Conservation (phyloP, 64 coral and sea anemone species). For the Actinia equina region DNA sequence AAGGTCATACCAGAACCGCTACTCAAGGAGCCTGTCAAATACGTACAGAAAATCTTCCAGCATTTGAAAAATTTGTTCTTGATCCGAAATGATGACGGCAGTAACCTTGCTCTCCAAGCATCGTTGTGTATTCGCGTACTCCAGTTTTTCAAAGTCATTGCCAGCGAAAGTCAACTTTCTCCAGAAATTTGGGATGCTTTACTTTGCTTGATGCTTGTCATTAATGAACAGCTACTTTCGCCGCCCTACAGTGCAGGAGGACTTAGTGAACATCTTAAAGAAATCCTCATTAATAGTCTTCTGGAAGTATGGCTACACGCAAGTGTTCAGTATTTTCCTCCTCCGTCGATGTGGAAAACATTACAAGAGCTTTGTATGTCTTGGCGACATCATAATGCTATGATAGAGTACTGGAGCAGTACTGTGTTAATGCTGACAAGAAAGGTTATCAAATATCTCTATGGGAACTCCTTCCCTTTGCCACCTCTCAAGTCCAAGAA, state of each 20-base stretch:
- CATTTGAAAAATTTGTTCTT: slow-evolving; percentile 94
- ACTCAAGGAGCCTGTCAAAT: slow-evolving; percentile 72
- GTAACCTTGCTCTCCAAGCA: slow-evolving; percentile 89
- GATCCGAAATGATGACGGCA: slow-evolving; percentile 38
- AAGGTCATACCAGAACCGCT: slow-evolving; percentile 77
- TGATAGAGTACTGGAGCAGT: slow-evolving; percentile 90
- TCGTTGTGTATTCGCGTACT: slow-evolving; percentile 92
- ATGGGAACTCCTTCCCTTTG: slow-evolving; percentile 72
- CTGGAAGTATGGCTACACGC: slow-evolving; percentile 96
- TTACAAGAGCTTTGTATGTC: slow-evolving; percentile 89
- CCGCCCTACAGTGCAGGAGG: slow-evolving; percentile 79
- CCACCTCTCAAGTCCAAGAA: slow-evolving; percentile 59
- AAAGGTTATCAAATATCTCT: slow-evolving; percentile 79
- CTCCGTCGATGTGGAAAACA: slow-evolving; percentile 93
- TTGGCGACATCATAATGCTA: slow-evolving; percentile 87
- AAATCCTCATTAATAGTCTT: slow-evolving; percentile 77
- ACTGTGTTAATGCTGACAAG: slow-evolving; percentile 80
- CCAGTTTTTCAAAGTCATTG: slow-evolving; percentile 62
- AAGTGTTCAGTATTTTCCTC: slow-evolving; percentile 75
- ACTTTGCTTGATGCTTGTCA: slow-evolving; percentile 72
- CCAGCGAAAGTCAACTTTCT: slow-evolving; percentile 53
- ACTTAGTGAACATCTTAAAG: slow-evolving; percentile 82
- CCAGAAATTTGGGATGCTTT: slow-evolving; percentile 77
- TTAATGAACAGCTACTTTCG: slow-evolving; percentile 84
- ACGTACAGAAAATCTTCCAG: slow-evolving; percentile 81